Evolutionary conservation across 2,113 vertebrate species (phyloP).

Genomic region (Notarius lentiginosus): DNA sequence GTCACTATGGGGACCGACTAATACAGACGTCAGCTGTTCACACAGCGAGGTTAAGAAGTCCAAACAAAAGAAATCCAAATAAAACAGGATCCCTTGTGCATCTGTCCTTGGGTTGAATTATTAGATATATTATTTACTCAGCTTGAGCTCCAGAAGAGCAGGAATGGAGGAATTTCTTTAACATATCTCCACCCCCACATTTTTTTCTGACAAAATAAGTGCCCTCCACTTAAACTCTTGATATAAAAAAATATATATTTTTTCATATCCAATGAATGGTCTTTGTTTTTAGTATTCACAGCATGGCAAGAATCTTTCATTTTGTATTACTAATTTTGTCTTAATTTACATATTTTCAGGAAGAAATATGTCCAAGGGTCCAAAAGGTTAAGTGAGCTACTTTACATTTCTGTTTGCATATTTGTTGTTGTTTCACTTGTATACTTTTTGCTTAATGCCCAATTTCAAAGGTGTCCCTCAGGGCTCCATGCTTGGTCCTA

Average conservation of each 20-base stretch:
- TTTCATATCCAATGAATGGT: not conserved
- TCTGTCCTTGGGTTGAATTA: not conserved
- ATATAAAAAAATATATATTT: not conserved
- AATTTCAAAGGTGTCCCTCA: conserved; percentile 6
- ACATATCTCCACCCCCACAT: not conserved
- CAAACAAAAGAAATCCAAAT: no score
- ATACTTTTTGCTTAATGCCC: not conserved
- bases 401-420: not conserved
- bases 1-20: conserved; percentile 39
- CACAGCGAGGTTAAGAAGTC: not conserved
- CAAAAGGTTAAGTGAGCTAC: not conserved
- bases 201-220: no score
- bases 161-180: not conserved
- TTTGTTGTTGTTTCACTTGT: not conserved
- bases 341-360: not conserved
- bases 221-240: not conserved
- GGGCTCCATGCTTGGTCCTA: not conserved
- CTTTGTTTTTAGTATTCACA: not conserved
- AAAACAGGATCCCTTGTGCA: not conserved
- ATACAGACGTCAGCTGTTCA: conserved; percentile 45
- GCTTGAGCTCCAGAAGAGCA: not conserved
- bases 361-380: not conserved
- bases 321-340: not conserved
- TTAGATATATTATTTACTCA: not conserved
- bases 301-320: not conserved